A percentile compares a stretch with the other conserved stretches of the same genome.
phyloP scores from a whole-genome alignment of 2,797 vertebrate genomes.

The Alosa sapidissima region DNA sequence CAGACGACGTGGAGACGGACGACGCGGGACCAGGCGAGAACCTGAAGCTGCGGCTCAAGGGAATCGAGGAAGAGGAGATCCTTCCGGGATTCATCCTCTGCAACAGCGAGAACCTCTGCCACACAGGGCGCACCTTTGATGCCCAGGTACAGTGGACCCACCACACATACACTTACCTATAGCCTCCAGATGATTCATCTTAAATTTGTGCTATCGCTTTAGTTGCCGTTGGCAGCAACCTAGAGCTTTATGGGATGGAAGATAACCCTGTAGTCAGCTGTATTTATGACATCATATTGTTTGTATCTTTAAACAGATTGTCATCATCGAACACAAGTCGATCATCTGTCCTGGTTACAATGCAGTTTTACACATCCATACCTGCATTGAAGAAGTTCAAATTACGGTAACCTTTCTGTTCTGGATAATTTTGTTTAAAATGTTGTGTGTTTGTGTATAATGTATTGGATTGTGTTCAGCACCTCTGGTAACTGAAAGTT shows the following conservation, averaged over 20 bases:
- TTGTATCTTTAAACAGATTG: conserved; percentile 77
- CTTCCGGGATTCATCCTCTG: conserved; percentile 96
- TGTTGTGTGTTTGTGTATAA: no score
- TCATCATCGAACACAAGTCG: conserved; percentile 98
- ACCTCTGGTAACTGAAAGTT: no score
- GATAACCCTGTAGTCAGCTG: background rate
- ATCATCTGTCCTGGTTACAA: conserved; percentile 98
- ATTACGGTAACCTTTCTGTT: conserved; percentile 80
- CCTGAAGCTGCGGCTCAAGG: conserved; percentile 93
- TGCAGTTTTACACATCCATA: conserved; percentile 96
- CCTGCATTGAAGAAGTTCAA: conserved; percentile 97
- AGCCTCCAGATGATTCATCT: background rate
- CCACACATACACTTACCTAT: background rate
- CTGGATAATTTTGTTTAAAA: background rate
- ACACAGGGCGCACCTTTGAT: conserved; percentile 95
- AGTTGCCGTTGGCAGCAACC: background rate
- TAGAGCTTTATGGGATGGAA: background rate
- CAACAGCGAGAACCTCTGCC: conserved; percentile 92
- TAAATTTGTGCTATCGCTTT: background rate
- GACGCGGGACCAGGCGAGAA: conserved; percentile 92
- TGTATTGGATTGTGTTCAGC: no score
- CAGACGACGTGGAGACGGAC: conserved; percentile 95
- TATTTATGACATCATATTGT: background rate
- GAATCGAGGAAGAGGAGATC: conserved; percentile 98
- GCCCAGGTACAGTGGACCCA: conserved; percentile 81